Evolutionary conservation across 1,140 invertebrate genomes (phyloP).

Genomic region (Meloidogyne hapla): DNA sequence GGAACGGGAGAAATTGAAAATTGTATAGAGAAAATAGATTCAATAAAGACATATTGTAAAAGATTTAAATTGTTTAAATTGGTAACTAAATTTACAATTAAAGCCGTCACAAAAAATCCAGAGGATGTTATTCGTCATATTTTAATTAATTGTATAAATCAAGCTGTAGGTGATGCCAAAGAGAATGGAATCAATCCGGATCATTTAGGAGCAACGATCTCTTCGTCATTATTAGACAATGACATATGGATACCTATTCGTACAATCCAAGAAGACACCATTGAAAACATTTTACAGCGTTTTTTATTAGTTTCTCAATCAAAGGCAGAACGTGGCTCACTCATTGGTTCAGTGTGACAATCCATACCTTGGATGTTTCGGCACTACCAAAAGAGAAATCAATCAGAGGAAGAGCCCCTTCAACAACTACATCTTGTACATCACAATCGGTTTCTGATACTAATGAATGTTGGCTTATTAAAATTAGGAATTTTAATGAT

Average conservation of each 20-base stretch:
- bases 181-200: neutral
- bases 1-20: too few species aligned
- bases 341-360: neutral
- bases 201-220: conserved; percentile 4
- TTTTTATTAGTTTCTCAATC: neutral
- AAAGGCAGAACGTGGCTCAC: neutral
- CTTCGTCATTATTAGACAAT: neutral
- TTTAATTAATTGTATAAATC: neutral
- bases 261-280: neutral
- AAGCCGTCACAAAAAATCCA: neutral
- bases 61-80: too few species aligned
- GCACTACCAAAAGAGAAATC: neutral
- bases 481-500: neutral
- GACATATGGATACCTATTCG: conserved; percentile 10
- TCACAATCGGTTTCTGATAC: too few species aligned
- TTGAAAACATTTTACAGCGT: neutral
- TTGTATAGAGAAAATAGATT: too few species aligned
- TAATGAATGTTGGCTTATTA: neutral
- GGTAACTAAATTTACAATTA: too few species aligned
- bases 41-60: too few species aligned
- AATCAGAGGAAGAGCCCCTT: neutral
- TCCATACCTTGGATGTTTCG: neutral
- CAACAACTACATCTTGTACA: neutral
- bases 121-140: neutral
- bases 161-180: neutral